Conservation (phyloP, 2,797 vertebrate genomes). For the Moxostoma hubbsi region DNA sequence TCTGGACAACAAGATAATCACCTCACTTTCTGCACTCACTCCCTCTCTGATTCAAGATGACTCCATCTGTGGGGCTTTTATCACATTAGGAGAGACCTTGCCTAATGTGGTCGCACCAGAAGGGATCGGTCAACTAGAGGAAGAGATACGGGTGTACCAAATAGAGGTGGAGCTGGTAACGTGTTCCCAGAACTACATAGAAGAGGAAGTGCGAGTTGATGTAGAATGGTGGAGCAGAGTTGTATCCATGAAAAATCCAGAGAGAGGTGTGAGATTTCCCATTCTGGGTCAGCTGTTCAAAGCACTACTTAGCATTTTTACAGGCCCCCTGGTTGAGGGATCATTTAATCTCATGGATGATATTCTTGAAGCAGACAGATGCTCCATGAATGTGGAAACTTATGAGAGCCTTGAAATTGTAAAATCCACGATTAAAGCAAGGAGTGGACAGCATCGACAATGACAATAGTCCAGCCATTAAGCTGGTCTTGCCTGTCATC, state of each 20-base stretch:
- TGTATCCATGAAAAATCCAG: conserved; percentile 29
- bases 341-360: neutral
- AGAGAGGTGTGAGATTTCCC: conserved; percentile 14
- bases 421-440: too few species aligned
- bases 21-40: too few species aligned
- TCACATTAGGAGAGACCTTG: conserved; percentile 28
- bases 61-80: too few species aligned
- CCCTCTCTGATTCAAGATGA: too few species aligned
- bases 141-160: conserved; percentile 17
- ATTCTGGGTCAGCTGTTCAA: conserved; percentile 15
- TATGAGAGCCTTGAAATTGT: too few species aligned
- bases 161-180: conserved; percentile 14
- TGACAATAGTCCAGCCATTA: too few species aligned
- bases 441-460: neutral
- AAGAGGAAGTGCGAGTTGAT: conserved; percentile 27
- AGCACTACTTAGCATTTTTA: conserved; percentile 5
- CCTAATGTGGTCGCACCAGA: conserved; percentile 19
- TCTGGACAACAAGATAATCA: too few species aligned
- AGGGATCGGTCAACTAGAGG: conserved; percentile 28
- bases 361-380: too few species aligned
- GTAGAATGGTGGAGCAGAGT: conserved; percentile 29
- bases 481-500: neutral
- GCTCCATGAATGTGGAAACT: too few species aligned
- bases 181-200: conserved; percentile 9
- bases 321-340: conserved; percentile 17